Conservation (phyloP, 1,140 invertebrate species). For the Tetraneura akinire region DNA sequence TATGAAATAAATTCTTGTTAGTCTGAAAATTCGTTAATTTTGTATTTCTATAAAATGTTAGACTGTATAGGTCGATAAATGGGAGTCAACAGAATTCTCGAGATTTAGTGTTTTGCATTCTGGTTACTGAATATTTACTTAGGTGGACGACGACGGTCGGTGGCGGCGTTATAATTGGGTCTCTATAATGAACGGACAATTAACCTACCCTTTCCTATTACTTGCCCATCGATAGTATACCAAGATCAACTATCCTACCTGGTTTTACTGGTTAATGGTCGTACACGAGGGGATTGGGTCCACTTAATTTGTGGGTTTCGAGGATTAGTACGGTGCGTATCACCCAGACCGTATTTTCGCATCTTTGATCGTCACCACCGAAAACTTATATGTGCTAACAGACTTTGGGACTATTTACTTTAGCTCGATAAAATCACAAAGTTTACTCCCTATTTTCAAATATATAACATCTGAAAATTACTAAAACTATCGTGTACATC, state of each 20-base stretch:
- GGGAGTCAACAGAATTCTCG: neutral
- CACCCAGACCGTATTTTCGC: neutral
- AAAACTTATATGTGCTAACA: neutral
- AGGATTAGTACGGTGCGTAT: slow-evolving; percentile 9
- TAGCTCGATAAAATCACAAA: neutral
- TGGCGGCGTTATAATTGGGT: slow-evolving; percentile 28
- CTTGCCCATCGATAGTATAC: too few species aligned
- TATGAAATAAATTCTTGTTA: too few species aligned
- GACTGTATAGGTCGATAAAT: too few species aligned
- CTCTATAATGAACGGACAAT: slow-evolving; percentile 34
- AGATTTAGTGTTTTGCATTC: slow-evolving; percentile 10
- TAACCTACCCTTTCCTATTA: neutral
- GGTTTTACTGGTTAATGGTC: too few species aligned
- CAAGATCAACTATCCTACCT: too few species aligned
- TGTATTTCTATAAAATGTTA: too few species aligned
- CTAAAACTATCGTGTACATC: neutral
- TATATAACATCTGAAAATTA: slow-evolving; percentile 13
- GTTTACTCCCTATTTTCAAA: slow-evolving; percentile 2
- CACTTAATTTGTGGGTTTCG: neutral
- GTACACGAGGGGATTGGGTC: too few species aligned
- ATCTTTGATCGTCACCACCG: neutral
- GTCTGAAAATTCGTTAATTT: too few species aligned
- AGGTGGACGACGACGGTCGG: neutral
- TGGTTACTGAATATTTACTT: neutral
- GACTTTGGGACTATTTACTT: neutral